phyloP scores from a whole-genome alignment of 2,888 invertebrate species.

The Tiliacea aurago region DNA sequence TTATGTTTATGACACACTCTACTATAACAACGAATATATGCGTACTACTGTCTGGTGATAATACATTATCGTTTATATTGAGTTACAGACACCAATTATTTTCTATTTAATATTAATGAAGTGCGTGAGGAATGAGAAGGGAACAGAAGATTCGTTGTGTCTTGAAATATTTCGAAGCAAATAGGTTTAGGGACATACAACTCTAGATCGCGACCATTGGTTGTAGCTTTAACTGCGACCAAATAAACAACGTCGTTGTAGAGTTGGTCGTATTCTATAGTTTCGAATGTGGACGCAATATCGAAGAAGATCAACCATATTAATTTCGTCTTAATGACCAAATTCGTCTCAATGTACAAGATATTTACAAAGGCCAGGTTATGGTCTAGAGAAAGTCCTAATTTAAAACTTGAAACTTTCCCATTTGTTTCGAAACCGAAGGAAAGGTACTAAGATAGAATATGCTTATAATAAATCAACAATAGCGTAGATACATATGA shows the following conservation, averaged over 20 bases:
- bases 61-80: conserved; percentile 75
- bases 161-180: conserved; percentile 73
- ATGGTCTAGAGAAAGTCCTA: conserved; percentile 57
- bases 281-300: conserved; percentile 41
- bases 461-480: conserved; percentile 89
- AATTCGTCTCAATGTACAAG: conserved; percentile 39
- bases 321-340: conserved; percentile 16
- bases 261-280: conserved; percentile 27
- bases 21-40: conserved; percentile 84
- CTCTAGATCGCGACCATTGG: conserved; percentile 38
- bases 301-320: conserved; percentile 36
- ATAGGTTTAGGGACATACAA: conserved; percentile 45
- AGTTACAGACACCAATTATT: conserved; percentile 89
- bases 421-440: conserved; percentile 67
- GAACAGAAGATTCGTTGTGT: conserved; percentile 84
- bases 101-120: conserved; percentile 78
- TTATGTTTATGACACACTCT: conserved; percentile 86
- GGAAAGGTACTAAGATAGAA: conserved; percentile 74
- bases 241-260: conserved; percentile 31
- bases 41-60: conserved; percentile 79
- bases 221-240: conserved; percentile 13
- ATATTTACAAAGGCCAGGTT: conserved; percentile 52
- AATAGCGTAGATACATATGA: conserved; percentile 86
- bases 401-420: conserved; percentile 50
- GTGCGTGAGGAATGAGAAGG: conserved; percentile 76